phyloP scores from a whole-genome alignment of 2,888 invertebrate species.

The Limenitis camilla region DNA sequence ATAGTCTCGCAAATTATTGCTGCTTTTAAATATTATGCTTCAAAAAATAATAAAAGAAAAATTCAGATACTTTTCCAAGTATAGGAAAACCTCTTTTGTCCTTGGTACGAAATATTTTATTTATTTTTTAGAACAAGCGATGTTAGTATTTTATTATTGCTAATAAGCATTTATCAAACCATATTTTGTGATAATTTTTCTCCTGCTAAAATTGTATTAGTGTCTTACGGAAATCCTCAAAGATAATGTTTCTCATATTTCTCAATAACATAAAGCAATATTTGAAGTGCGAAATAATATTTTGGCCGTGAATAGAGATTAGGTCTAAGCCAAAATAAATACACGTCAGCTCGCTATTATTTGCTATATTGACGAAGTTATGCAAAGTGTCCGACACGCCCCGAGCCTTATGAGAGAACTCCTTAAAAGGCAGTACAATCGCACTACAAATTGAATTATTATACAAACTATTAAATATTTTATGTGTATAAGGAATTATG shows the following conservation, averaged over 20 bases:
- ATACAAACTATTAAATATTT: neutral
- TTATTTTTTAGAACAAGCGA: too few relatives aligned
- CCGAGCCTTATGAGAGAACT: slow-evolving; percentile 39
- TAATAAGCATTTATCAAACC: too few relatives aligned
- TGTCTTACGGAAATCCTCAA: too few relatives aligned
- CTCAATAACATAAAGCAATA: neutral
- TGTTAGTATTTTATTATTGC: too few relatives aligned
- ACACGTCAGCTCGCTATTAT: slow-evolving; percentile 11
- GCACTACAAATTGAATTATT: neutral
- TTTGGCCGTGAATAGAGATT: neutral
- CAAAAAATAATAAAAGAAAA: too few relatives aligned
- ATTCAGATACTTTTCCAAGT: too few relatives aligned
- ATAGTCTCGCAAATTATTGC: too few relatives aligned
- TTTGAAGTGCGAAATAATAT: neutral
- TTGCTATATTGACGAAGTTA: slow-evolving; percentile 28
- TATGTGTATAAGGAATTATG: neutral
- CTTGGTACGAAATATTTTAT: too few relatives aligned
- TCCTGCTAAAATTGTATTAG: too few relatives aligned
- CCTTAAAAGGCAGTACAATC: slow-evolving; percentile 38
- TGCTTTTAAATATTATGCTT: too few relatives aligned
- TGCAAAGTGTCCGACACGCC: slow-evolving; percentile 36
- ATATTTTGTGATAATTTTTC: too few relatives aligned
- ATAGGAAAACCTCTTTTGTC: too few relatives aligned
- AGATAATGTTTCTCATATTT: neutral
- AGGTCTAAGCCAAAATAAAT: neutral